phyloP scores from a whole-genome alignment of 2,797 vertebrate species.

The Euphonia xanthogaster region DNA sequence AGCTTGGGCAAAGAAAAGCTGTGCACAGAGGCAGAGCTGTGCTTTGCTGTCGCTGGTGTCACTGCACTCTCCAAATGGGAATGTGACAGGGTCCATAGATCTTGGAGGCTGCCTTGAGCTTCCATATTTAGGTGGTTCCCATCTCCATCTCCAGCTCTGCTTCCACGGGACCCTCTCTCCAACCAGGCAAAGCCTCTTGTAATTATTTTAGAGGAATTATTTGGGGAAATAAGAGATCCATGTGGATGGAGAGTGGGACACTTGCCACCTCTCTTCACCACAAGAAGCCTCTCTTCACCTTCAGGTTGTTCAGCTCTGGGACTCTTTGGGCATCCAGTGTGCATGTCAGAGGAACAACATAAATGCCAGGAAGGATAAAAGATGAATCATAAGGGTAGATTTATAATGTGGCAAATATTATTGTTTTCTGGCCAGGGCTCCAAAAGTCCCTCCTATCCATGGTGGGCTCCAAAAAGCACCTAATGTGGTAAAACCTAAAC shows the following conservation, averaged over 20 bases:
- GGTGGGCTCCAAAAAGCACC: not conserved
- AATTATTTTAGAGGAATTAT: not conserved
- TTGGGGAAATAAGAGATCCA: not conserved
- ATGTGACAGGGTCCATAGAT: accelerated
- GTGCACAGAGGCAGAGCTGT: not conserved
- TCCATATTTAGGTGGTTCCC: not conserved
- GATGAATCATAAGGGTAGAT: not conserved
- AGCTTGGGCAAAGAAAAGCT: not conserved
- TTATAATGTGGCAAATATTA: not conserved
- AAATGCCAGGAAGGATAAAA: not conserved
- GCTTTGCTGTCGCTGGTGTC: not conserved
- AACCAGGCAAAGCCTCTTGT: not conserved
- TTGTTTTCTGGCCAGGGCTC: not conserved
- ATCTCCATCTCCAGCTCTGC: not conserved
- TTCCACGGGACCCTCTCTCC: not conserved
- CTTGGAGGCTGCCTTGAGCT: not conserved
- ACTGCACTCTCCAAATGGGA: accelerated
- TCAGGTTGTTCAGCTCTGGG: not conserved
- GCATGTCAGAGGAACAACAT: not conserved
- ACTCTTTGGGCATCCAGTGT: not conserved
- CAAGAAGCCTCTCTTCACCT: not conserved
- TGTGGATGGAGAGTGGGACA: not conserved
- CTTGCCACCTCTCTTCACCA: not conserved
- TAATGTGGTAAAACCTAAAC: not conserved
- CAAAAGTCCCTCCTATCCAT: not conserved